A percentile compares a stretch with the other conserved stretches of the same genome.
phyloP scores from a whole-genome alignment of 2,888 invertebrate genomes.

The Spicauda simplicius region DNA sequence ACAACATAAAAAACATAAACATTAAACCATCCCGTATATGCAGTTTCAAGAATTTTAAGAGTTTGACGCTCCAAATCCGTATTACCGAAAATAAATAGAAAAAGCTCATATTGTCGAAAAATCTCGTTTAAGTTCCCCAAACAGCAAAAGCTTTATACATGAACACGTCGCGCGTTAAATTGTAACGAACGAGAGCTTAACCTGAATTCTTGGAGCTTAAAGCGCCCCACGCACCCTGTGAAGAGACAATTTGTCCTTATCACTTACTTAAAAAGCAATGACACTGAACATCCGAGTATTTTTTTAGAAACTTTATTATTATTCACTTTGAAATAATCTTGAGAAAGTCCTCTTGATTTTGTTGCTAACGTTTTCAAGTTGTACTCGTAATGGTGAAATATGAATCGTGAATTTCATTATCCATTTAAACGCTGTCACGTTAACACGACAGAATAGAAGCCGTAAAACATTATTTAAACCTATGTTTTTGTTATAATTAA shows the following conservation, averaged over 20 bases:
- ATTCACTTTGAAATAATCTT: background rate
- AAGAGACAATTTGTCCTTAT: background rate
- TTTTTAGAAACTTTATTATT: background rate
- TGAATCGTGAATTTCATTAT: too few relatives aligned
- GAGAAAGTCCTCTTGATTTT: background rate
- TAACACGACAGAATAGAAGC: too few relatives aligned
- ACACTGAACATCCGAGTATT: background rate
- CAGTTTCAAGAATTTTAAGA: too few relatives aligned
- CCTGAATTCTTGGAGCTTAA: slow-evolving; percentile 1
- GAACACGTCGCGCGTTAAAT: slow-evolving; percentile 3
- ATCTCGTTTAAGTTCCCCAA: background rate
- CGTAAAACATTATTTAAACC: too few relatives aligned
- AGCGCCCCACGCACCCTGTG: background rate
- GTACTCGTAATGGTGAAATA: too few relatives aligned
- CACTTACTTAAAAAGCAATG: slow-evolving; percentile 1
- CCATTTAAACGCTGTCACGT: too few relatives aligned
- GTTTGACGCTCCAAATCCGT: too few relatives aligned
- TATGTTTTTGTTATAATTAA: too few relatives aligned
- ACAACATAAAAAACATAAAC: too few relatives aligned
- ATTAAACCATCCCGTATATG: too few relatives aligned
- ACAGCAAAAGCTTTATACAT: background rate
- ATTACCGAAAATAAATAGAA: background rate
- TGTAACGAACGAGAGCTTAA: slow-evolving; percentile 2
- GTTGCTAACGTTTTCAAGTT: background rate
- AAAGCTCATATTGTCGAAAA: background rate